phyloP scores from a whole-genome alignment of 2,113 vertebrate species.

The Alethe castanea region DNA sequence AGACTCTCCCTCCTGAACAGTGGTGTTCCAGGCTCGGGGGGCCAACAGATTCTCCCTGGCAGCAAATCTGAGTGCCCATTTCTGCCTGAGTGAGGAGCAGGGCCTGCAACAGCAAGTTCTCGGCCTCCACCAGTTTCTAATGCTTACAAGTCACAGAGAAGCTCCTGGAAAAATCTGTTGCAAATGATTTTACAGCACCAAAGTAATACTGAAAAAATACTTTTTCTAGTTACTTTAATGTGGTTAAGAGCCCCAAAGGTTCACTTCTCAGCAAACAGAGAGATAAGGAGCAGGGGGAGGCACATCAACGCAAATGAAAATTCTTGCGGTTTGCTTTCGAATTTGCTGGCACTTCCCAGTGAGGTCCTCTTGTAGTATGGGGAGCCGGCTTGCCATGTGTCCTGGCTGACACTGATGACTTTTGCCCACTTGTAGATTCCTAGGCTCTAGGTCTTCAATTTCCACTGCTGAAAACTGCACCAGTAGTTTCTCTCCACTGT shows the following conservation, averaged over 20 bases:
- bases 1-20: not conserved
- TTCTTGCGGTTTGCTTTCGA: slow-evolving; percentile 47
- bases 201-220: not conserved
- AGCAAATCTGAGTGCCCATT: not conserved
- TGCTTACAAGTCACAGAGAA: not conserved
- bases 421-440: not conserved
- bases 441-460: not conserved
- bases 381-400: not conserved
- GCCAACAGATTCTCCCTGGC: not conserved
- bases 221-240: slow-evolving; percentile 43
- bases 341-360: not conserved
- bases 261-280: slow-evolving; percentile 19
- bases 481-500: not conserved
- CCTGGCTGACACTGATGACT: not conserved
- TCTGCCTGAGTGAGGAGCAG: not conserved
- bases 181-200: not conserved
- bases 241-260: slow-evolving; percentile 17
- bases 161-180: slow-evolving; percentile 3
- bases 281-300: not conserved
- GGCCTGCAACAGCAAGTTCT: slow-evolving; percentile 16
- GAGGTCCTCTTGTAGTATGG: not conserved
- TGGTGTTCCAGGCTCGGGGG: not conserved
- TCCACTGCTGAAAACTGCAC: not conserved
- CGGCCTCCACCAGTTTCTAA: not conserved
- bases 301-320: slow-evolving; percentile 27